Base-by-base conservation (phyloP, 2,797 vertebrate species). In the Premnoplex brunnescens region DNA sequence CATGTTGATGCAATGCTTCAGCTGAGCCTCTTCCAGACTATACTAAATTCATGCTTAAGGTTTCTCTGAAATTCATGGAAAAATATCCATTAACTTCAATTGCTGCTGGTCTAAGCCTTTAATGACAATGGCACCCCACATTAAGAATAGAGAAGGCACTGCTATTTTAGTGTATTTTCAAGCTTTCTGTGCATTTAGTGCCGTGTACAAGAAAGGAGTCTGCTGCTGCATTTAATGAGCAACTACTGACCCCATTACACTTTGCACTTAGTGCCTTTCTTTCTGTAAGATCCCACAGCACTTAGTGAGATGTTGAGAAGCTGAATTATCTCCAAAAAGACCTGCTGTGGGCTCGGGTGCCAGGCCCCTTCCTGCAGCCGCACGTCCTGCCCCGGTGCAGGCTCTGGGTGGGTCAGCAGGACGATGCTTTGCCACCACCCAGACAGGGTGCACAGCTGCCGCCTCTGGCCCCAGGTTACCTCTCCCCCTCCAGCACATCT, bases 351-450 rank as follows among this genome's bases (percentile, higher is more conserved):
- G 32, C 66, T 78, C 14, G 12, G 69, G 66, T 32, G 2, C 60
- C 22, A 5, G 4, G 63, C 23, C 37, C 60, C 19, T 39, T 86
- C 60, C 43, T 59, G 32, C 77, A 59, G 63, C 32, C 16, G 14
- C 0, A 9, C 18, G 59, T 58, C 28, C 43, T 71, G 84, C 19
- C 15, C 11, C 2, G 1, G 39, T 12, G 23, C 59, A 54, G 76
- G 12, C 66, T 39, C 34, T 7, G 64, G 67, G n/a, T 34, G 34
- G 9, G 58, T 1, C 30, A 63, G 51, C 81, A 75, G 51, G 41
- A 34, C 0, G 4, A 52, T 20, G 32, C 2, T 49, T 79, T 74
- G 54, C 8, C 51, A 51, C 27, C 43, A 3, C 0, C 14, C 51
- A 58, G 54, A 20, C 41, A 30, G 12, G 0, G 0, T 11, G 54